Evolutionary conservation across 2,797 vertebrate species (phyloP), one percentile per base, ranked within the genome.

Genomic region (Enteromius mattozi): DNA sequence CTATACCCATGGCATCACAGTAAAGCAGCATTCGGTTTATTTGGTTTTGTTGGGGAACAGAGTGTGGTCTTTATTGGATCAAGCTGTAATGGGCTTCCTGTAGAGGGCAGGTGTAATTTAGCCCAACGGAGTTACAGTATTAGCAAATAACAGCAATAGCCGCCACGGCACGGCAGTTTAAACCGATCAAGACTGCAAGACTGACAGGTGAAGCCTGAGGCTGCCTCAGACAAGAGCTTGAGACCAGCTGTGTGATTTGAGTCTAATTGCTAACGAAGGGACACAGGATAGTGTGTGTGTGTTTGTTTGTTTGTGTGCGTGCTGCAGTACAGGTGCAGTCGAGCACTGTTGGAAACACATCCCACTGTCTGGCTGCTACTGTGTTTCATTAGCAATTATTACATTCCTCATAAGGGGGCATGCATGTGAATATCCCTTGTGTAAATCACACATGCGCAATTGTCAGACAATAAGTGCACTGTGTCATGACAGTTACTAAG

Each of bases 331-430:
- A 77, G 80, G 82, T 83, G 86, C 49, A 72, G 42, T 78, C 4
- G 37, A 27, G 17, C 42, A 49, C 49, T 54, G 77, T 78, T 83
- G 49, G 49, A 81, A 70, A 78, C 71, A 68, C 27, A 77, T 56
- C 77, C 68, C 59, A 85, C 72, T 27, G 69, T 75, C 66, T 47
- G 59, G 35, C 63, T 59, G 80, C 77, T 66, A 82, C 54, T 75
- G 78, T 84, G 81, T 88, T 88, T 88, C 85, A 89, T 88, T 88
- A 89, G 78, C 88, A 88, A 71, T 61, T 56, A 85, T 75, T 82
- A 82, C n/a, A 51, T 30, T 51, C 19, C 21, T 70, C 80, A 74
- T 56, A 63, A 27, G 51, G 80, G 49, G 16, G 21, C 6, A 17
- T 72, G 40, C 51, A 45, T 87, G 74, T 66, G 51, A 74, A 66